Base-by-base conservation (phyloP, 1,140 invertebrate genomes). In the Amyelois transitella region DNA sequence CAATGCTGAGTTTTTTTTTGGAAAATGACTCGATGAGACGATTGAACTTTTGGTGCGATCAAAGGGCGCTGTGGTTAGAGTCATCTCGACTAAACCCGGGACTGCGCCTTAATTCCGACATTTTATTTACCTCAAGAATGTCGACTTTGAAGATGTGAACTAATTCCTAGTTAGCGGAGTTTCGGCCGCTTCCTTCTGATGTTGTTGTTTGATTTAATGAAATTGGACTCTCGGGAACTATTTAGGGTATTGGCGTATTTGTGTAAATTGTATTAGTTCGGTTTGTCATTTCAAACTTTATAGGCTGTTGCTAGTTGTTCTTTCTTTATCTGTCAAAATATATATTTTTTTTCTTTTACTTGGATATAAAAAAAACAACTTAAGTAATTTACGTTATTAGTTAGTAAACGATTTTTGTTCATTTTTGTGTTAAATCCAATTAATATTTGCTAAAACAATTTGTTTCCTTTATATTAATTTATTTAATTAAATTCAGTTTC, bases 41-140 rank as follows among this genome's bases (percentile, higher is more conserved):
- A 65, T 43, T 54, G 50, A 60, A 70, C 56, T 67, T 58, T 25
- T 56, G 54, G 77, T 75, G 69, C 78, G 77, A 75, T 67, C 60
- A 57, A 82, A 82, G 78, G 75, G 64, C 10, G 62, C 24, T 48
- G 57, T 63, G 59, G 64, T 61, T 62, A 53, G 45, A 47, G 57
- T 32, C 58, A 47, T 60, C 58, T 20, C 45, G 18, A 12, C n/a
- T n/a, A n/a, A 19, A 51, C 49, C 43, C n/a, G 22, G 22, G 20
- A 18, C 24, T 21, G 50, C 51, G 52, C 45, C 25, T 54, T 45
- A 55, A 59, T 62, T 17, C 54, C 61, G 56, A 76, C 66, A 73
- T 75, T 80, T 79, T 77, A 75, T 79, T 77, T 76, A 79, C 69
- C 74, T 64, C 64, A 61, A 64, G 81, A 81, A 84, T 84, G 72